phyloP scores from a whole-genome alignment of 92 coral and sea anemone genomes.

The Ricordea florida region DNA sequence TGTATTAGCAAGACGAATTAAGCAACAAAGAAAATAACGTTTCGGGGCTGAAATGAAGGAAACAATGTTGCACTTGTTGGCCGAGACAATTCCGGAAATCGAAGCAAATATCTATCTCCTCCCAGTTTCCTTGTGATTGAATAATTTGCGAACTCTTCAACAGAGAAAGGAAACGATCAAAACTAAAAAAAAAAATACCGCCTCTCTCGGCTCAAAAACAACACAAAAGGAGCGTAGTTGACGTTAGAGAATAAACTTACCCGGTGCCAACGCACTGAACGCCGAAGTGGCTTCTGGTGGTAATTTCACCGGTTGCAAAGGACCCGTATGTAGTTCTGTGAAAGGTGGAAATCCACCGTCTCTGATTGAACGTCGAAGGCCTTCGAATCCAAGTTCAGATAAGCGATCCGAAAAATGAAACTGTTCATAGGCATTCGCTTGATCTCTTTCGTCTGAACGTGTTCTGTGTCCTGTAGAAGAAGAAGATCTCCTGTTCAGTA shows the following conservation, averaged over 20 bases:
- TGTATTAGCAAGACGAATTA: not conserved
- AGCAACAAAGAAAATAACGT: not conserved
- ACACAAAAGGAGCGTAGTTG: not conserved
- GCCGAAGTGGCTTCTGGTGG: constrained; percentile 89
- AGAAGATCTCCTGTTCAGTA: too few relatives aligned
- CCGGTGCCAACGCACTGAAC: constrained; percentile 85
- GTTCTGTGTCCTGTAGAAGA: constrained; percentile 93
- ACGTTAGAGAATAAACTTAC: constrained; percentile 45
- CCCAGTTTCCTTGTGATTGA: constrained; percentile 13
- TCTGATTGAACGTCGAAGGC: constrained; percentile 81
- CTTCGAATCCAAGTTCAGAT: constrained; percentile 84
- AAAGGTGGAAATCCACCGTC: constrained; percentile 86
- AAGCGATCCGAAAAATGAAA: constrained; percentile 91
- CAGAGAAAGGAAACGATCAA: not conserved
- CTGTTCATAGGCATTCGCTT: constrained; percentile 90
- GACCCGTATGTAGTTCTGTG: constrained; percentile 88
- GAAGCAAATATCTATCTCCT: not conserved
- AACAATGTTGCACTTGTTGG: not conserved
- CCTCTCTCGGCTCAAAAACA: not conserved
- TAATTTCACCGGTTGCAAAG: constrained; percentile 85
- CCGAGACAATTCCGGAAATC: constrained; percentile 35
- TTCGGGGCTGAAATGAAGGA: not conserved
- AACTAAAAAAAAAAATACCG: not conserved
- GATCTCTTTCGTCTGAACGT: constrained; percentile 96
- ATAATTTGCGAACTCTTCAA: not conserved